Conservation (phyloP, 2,113 vertebrate species). For the Lampris incognitus region DNA sequence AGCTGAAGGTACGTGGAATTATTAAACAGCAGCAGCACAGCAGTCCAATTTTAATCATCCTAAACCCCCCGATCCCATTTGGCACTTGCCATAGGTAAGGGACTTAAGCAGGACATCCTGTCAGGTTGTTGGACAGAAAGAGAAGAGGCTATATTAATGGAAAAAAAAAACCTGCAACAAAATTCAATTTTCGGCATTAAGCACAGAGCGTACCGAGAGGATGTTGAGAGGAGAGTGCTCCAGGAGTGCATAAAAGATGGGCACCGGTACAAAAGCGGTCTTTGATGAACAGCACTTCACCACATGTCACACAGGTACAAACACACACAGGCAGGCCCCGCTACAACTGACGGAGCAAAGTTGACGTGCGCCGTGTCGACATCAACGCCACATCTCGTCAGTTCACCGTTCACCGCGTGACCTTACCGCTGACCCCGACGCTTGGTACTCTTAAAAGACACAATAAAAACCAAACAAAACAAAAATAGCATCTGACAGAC, state of each 20-base stretch:
- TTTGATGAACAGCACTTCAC: conserved; percentile 58
- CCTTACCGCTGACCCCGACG: conserved; percentile 24
- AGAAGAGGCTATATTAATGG: conserved; percentile 40
- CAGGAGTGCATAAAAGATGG: conserved; percentile 50
- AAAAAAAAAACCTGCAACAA: conserved; percentile 42
- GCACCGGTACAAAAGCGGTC: conserved; percentile 39
- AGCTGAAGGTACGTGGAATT: conserved; percentile 61
- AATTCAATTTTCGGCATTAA: conserved; percentile 60
- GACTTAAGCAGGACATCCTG: conserved; percentile 59
- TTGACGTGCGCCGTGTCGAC: conserved; percentile 43
- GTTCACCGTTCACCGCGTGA: not conserved
- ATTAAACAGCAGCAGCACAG: conserved; percentile 55
- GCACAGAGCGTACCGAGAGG: conserved; percentile 39
- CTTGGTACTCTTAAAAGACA: conserved; percentile 2
- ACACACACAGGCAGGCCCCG: not conserved
- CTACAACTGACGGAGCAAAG: conserved; percentile 24
- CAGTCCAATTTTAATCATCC: conserved; percentile 59
- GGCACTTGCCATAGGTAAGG: conserved; percentile 56
- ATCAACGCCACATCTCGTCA: conserved; percentile 39
- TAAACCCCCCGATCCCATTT: conserved; percentile 51
- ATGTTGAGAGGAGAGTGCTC: conserved; percentile 23
- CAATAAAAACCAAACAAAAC: no score
- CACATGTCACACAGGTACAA: conserved; percentile 6
- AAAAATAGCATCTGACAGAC: conserved; percentile 30
- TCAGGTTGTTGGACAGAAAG: conserved; percentile 53